A percentile compares a stretch with the other conserved stretches of the same genome.
Evolutionary conservation across 2,113 vertebrate species (phyloP).

Genomic region (Tyto alba): DNA sequence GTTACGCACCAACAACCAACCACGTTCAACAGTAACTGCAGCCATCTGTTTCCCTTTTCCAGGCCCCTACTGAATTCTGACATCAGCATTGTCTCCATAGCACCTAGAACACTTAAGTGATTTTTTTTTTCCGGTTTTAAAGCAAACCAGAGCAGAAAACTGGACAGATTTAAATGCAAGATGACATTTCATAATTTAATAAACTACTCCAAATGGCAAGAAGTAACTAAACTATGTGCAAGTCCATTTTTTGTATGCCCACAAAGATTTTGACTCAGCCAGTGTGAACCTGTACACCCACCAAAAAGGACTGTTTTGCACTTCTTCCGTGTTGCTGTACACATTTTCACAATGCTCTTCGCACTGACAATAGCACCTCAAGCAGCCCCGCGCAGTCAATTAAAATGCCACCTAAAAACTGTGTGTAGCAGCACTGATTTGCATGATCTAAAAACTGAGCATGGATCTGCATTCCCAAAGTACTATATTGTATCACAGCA

Average conservation of each 20-base stretch:
- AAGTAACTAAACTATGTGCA: neutral
- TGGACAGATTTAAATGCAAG: slow-evolving; percentile 40
- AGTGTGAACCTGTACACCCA: neutral
- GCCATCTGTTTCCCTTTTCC: slow-evolving; percentile 28
- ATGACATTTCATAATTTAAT: slow-evolving; percentile 57
- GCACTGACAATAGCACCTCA: neutral
- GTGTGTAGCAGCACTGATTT: neutral
- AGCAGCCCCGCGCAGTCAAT: neutral
- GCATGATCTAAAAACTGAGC: neutral
- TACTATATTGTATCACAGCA: neutral
- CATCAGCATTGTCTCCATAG: slow-evolving; percentile 3
- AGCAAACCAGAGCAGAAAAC: slow-evolving; percentile 55
- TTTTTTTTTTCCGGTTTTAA: slow-evolving; percentile 21
- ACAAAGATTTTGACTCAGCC: neutral
- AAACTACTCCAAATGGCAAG: slow-evolving; percentile 8
- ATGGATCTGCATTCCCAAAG: neutral
- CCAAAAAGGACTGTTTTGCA: neutral
- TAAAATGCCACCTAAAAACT: neutral
- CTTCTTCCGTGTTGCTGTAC: neutral
- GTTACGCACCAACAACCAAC: neutral
- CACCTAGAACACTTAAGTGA: slow-evolving; percentile 31
- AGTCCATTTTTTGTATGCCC: neutral
- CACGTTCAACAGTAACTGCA: neutral
- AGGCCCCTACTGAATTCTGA: slow-evolving; percentile 17
- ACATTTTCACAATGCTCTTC: neutral